Base-by-base conservation (phyloP, 1,140 invertebrate genomes). In the Saccostrea echinata region DNA sequence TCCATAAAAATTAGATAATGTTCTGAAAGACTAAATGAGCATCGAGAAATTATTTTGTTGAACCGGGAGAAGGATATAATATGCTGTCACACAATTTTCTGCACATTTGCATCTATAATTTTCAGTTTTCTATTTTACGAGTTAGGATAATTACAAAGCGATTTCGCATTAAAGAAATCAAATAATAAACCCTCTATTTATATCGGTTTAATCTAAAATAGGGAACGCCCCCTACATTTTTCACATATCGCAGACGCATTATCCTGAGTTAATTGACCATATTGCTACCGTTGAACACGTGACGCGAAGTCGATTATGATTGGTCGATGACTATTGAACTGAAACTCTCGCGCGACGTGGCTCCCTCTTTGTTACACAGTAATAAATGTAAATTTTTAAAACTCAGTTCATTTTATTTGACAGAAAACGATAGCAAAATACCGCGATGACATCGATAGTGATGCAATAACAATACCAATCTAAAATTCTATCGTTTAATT, bases 141-240 rank as follows among this genome's bases (percentile, higher is more conserved):
- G 24, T 76, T 30, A 27, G 30, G 24, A 76, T 76, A 76, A 76
- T 76, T 76, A 76, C 68, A 76, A 33, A 76, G 68, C 27, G 27
- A 76, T 76, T 76, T 76, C 68, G 68, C 68, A 76, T 76, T 76
- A 76, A 76, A 76, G 68, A 76, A 76, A 76, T 76, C 68, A 76
- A 30, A 76, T 76, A 27, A 76, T 76, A 76, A 76, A 76, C 27
- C 68, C 68, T 30, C 68, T 76, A 76, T 76, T 76, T 76, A 76
- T 76, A 76, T 76, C 68, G 68, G 68, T 76, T 76, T 76, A 76
- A 76, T 76, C 68, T 76, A 13, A 76, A 76, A 76, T 27, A 27
- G 68, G 68, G 68, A 76, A 76, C 68, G 68, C 68, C 68, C 68
- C 68, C 68, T 30, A 76, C 68, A 76, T 76, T 76, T 76, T 76